Conservation (phyloP, 1,140 invertebrate species). For the Catajapyx aquilonaris region DNA sequence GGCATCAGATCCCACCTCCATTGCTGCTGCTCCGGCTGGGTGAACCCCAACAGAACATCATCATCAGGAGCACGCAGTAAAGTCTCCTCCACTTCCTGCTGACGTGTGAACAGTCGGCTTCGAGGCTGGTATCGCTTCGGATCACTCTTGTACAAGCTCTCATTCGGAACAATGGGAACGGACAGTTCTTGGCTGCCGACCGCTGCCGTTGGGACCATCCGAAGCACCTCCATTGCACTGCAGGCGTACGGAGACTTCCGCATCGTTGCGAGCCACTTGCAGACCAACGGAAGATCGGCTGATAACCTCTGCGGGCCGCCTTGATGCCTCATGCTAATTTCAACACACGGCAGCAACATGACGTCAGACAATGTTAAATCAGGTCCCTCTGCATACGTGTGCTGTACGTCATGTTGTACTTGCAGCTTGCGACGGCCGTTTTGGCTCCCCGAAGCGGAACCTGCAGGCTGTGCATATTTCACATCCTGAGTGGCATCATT, state of each 20-base stretch:
- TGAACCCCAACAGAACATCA: constrained; percentile 4
- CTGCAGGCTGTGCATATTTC: too few relatives aligned
- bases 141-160: constrained; percentile 59
- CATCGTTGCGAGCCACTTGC: background rate
- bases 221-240: constrained; percentile 5
- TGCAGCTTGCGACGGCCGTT: background rate
- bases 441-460: too few relatives aligned
- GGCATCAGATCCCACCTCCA: constrained; percentile 38
- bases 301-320: too few relatives aligned
- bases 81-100: constrained; percentile 44
- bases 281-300: constrained; percentile 4
- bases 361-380: constrained; percentile 65
- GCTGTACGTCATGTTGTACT: constrained; percentile 23
- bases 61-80: constrained; percentile 22
- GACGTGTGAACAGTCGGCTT: constrained; percentile 47
- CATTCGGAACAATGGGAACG: constrained; percentile 23
- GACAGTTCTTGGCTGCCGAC: constrained; percentile 1
- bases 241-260: background rate
- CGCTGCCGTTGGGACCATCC: background rate
- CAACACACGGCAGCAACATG: constrained; percentile 48
- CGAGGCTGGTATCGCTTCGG: constrained; percentile 48
- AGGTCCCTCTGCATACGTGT: constrained; percentile 63
- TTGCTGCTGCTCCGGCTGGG: constrained; percentile 8
- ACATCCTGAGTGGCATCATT: too few relatives aligned
- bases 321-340: constrained; percentile 33